phyloP scores from a whole-genome alignment of 2,888 invertebrate species.

The Nephrotoma guestfalica region DNA sequence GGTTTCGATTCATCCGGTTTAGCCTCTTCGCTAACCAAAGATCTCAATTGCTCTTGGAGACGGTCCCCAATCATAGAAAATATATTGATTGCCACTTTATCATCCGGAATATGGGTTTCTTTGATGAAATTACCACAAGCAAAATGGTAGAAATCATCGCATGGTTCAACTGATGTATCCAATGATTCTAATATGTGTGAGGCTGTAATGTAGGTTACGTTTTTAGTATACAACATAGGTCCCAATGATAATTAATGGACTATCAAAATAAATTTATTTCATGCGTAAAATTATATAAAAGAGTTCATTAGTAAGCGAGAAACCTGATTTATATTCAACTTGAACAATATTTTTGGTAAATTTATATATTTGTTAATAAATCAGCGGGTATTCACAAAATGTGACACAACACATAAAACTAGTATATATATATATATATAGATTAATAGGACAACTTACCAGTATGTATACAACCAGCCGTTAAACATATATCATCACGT shows the following conservation, averaged over 20 bases:
- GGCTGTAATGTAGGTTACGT: constrained; percentile 25
- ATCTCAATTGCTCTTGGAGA: constrained; percentile 31
- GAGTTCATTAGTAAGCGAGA: background rate
- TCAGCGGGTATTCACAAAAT: too few species aligned
- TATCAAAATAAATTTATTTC: background rate
- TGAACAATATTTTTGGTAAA: background rate
- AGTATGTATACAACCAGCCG: constrained; percentile 63
- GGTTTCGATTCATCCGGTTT: constrained; percentile 26
- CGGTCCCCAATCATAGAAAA: constrained; percentile 33
- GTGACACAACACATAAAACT: too few species aligned
- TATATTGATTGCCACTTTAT: constrained; percentile 34
- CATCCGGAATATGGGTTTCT: constrained; percentile 55
- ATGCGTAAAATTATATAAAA: background rate
- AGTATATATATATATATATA: background rate
- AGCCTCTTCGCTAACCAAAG: constrained; percentile 28
- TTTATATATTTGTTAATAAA: too few species aligned
- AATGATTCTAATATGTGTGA: constrained; percentile 50
- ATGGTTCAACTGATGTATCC: constrained; percentile 51
- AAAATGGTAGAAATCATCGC: constrained; percentile 64
- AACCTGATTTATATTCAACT: background rate
- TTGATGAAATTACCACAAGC: constrained; percentile 58
- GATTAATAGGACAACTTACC: background rate
- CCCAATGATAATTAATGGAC: background rate
- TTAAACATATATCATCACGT: constrained; percentile 44
- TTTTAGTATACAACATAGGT: background rate